Evolutionary conservation across 2,888 invertebrate genomes (phyloP).

Genomic region (Drosophila greeni): DNA sequence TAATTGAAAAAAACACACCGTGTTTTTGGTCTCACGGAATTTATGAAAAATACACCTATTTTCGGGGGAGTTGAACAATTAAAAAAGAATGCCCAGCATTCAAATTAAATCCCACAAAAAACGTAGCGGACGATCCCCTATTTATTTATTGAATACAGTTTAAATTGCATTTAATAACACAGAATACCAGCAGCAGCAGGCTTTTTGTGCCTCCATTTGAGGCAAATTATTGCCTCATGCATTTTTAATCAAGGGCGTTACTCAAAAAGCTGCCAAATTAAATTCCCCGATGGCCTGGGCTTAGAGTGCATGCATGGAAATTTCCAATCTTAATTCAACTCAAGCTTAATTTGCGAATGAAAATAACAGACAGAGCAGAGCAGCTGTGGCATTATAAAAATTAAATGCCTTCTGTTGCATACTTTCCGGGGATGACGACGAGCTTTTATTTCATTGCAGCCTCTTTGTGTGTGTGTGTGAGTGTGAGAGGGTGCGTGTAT

Average conservation of each 20-base stretch:
- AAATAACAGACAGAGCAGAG: slow-evolving; percentile 9
- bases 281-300: slow-evolving; percentile 17
- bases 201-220: slow-evolving; percentile 19
- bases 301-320: slow-evolving; percentile 9
- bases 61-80: slow-evolving; percentile 43
- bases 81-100: slow-evolving; percentile 46
- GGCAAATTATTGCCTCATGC: slow-evolving; percentile 23
- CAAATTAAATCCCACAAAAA: slow-evolving; percentile 45
- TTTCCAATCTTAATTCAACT: slow-evolving; percentile 39
- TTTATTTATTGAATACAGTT: slow-evolving; percentile 59
- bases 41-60: slow-evolving; percentile 42
- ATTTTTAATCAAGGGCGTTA: slow-evolving; percentile 29
- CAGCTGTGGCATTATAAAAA: slow-evolving; percentile 40
- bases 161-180: slow-evolving; percentile 67
- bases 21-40: slow-evolving; percentile 35
- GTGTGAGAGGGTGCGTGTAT: slow-evolving; percentile 13
- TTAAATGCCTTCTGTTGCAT: slow-evolving; percentile 50
- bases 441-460: slow-evolving; percentile 45
- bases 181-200: slow-evolving; percentile 26
- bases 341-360: slow-evolving; percentile 39
- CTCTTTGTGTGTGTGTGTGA: slow-evolving; percentile 20
- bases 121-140: slow-evolving; percentile 22
- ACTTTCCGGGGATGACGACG: slow-evolving; percentile 50
- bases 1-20: slow-evolving; percentile 57
- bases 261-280: slow-evolving; percentile 27